Conservation (phyloP, 1,140 invertebrate species). For the Phortica variegata region DNA sequence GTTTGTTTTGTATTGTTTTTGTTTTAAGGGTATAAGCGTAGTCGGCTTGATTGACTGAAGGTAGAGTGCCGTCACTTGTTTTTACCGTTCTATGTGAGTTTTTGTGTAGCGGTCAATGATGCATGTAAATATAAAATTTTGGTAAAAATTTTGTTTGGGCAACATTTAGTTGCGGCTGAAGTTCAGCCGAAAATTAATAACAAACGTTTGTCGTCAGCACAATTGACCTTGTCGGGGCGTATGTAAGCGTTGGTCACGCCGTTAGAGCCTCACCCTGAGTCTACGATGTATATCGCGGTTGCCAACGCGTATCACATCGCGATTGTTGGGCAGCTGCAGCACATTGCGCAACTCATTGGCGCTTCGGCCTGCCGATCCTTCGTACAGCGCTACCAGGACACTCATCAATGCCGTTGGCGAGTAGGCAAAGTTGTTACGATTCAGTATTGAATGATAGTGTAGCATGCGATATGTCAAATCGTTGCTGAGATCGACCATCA, state of each 20-base stretch:
- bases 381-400: slow-evolving; percentile 73
- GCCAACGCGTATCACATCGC: slow-evolving; percentile 70
- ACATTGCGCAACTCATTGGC: slow-evolving; percentile 69
- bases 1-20: no score
- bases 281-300: slow-evolving; percentile 76
- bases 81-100: not conserved
- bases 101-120: slow-evolving; percentile 26
- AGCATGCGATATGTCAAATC: slow-evolving; percentile 71
- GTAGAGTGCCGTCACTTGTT: no score
- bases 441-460: slow-evolving; percentile 65
- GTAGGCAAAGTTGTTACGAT: slow-evolving; percentile 80
- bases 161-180: slow-evolving; percentile 26
- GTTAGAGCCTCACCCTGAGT: slow-evolving; percentile 64
- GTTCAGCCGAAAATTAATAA: slow-evolving; percentile 14
- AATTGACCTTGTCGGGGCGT: no score
- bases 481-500: slow-evolving; percentile 79
- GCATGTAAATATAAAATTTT: slow-evolving; percentile 40
- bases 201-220: no score
- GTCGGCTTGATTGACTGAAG: no score
- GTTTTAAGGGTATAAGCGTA: no score
- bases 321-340: slow-evolving; percentile 68
- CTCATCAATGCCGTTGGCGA: slow-evolving; percentile 77
- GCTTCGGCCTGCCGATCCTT: slow-evolving; percentile 70
- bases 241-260: not conserved
- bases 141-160: slow-evolving; percentile 12